phyloP scores from a whole-genome alignment of 1,140 invertebrate species.

The Venturia canescens region DNA sequence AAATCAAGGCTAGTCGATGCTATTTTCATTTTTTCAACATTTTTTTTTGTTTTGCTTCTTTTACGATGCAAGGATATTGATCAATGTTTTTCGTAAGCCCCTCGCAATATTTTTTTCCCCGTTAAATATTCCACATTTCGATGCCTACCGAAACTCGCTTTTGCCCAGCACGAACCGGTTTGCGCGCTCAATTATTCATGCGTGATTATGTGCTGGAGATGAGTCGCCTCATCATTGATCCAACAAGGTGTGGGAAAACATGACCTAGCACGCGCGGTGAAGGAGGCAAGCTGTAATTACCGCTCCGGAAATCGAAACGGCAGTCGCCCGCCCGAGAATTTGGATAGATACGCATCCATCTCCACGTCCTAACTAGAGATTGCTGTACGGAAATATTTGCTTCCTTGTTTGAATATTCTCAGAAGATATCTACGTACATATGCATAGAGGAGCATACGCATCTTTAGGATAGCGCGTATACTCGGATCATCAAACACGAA shows the following conservation, averaged over 20 bases:
- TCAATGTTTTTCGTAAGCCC: no score
- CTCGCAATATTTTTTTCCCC: no score
- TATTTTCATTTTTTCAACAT: background rate
- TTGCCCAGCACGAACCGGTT: background rate
- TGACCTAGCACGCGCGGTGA: background rate
- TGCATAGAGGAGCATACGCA: background rate
- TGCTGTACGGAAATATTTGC: conserved; percentile 32
- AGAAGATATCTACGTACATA: conserved; percentile 4
- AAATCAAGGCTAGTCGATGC: background rate
- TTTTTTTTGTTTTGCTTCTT: background rate
- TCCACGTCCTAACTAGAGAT: conserved; percentile 40
- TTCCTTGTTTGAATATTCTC: conserved; percentile 13
- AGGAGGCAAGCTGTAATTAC: conserved; percentile 16
- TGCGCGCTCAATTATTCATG: background rate
- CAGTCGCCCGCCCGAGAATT: conserved; percentile 32
- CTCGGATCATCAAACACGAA: conserved; percentile 7
- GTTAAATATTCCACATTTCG: no score
- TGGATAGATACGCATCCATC: conserved; percentile 37
- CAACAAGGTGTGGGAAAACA: background rate
- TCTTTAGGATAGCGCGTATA: background rate
- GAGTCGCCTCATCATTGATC: background rate
- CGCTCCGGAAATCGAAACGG: conserved; percentile 40
- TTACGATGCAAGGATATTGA: background rate
- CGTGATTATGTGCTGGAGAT: background rate
- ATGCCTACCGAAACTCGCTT: background rate